Evolutionary conservation across 2,888 invertebrate genomes (phyloP).

Genomic region (Cacoxenus indagator): DNA sequence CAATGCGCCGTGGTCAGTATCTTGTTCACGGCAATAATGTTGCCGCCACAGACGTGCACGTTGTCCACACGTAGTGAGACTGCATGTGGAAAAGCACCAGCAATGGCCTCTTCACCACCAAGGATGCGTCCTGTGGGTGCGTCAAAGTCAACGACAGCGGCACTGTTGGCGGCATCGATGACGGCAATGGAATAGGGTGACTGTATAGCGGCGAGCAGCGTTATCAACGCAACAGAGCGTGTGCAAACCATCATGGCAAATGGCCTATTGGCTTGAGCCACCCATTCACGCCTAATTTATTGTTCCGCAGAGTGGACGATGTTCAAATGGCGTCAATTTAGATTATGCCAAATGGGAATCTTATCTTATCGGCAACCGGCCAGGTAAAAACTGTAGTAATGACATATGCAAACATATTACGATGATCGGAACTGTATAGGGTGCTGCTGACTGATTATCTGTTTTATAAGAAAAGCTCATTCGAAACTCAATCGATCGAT

Average conservation of each 20-base stretch:
- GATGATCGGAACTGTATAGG: no score
- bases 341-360: slow-evolving; percentile 31
- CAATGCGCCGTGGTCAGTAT: slow-evolving; percentile 68
- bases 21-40: slow-evolving; percentile 44
- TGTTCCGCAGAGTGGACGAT: slow-evolving; percentile 1
- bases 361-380: slow-evolving; percentile 49
- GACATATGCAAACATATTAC: neutral
- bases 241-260: slow-evolving; percentile 31
- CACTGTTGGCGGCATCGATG: neutral
- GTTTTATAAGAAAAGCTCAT: no score
- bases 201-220: neutral
- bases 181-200: neutral
- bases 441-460: no score
- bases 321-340: neutral
- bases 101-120: slow-evolving; percentile 63
- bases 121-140: slow-evolving; percentile 45
- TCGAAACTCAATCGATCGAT: no score
- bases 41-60: slow-evolving; percentile 63
- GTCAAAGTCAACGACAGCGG: neutral
- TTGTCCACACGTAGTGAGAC: slow-evolving; percentile 63
- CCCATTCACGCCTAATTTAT: slow-evolving; percentile 26
- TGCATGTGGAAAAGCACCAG: slow-evolving; percentile 61
- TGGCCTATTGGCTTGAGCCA: slow-evolving; percentile 7
- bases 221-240: slow-evolving; percentile 22
- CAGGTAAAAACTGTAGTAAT: neutral